These are phyloP conservation scores for Catharus bicknelli DNA, from an alignment of 2,113 vertebrate species.

Conservation along the genomic window DNA sequence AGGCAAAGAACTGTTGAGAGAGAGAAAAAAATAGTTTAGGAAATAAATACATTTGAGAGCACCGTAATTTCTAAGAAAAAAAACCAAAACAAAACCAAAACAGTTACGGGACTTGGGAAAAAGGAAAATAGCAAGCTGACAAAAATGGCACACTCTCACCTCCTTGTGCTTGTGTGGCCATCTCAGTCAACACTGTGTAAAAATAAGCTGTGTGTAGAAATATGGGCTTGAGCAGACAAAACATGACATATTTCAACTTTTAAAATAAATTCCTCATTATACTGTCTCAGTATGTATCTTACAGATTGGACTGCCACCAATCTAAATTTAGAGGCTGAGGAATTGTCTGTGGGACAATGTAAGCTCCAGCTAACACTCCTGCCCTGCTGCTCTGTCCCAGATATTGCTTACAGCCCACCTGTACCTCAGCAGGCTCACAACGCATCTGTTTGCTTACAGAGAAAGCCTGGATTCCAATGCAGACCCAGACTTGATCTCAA, in stretches of 20 bases:
- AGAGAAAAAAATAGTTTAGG: neutral
- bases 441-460: neutral
- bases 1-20: slow-evolving; percentile 87
- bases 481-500: neutral
- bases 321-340: neutral
- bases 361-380: neutral
- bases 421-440: neutral
- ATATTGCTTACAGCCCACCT: neutral
- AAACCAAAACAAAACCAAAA: no score
- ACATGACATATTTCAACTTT: neutral
- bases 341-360: neutral
- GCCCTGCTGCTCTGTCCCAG: neutral
- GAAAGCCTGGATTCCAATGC: neutral
- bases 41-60: neutral
- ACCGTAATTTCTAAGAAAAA: neutral
- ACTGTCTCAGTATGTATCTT: neutral
- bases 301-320: neutral
- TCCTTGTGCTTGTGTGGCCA: neutral
- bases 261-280: neutral
- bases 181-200: neutral
- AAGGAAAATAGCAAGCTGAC: neutral
- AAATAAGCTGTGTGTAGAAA: neutral
- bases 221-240: neutral
- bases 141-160: neutral
- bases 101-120: neutral